Conservation (phyloP, 2,888 invertebrate species). For the Drosophila barbarae region DNA sequence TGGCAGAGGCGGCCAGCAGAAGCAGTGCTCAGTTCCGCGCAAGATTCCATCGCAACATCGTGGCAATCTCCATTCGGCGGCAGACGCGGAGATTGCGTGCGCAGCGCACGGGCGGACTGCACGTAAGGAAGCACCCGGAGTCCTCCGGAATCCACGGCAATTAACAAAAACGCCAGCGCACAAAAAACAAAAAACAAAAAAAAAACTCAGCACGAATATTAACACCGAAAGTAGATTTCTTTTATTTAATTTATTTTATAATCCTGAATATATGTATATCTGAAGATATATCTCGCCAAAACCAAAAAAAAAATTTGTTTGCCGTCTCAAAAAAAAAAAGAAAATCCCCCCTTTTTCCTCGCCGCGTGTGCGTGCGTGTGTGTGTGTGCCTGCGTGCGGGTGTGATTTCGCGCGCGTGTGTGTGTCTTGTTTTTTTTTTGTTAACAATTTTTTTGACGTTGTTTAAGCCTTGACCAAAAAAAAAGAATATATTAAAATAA, state of each 20-base stretch:
- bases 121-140: constrained; percentile 44
- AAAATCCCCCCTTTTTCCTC: constrained; percentile 20
- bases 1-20: constrained; percentile 1
- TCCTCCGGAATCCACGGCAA: constrained; percentile 45
- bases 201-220: background rate
- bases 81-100: constrained; percentile 56
- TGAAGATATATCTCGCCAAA: background rate
- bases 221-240: background rate
- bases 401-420: constrained; percentile 39
- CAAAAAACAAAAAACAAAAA: constrained; percentile 17
- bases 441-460: constrained; percentile 31
- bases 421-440: constrained; percentile 37
- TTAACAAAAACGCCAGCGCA: constrained; percentile 18
- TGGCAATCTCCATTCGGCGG: constrained; percentile 61
- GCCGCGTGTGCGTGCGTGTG: constrained; percentile 42
- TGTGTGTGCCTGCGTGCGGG: constrained; percentile 42
- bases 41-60: constrained; percentile 70
- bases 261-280: too few relatives aligned
- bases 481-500: background rate
- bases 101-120: constrained; percentile 56
- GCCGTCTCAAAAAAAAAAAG: constrained; percentile 29
- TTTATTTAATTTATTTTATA: background rate
- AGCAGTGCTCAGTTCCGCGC: constrained; percentile 67
- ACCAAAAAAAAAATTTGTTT: constrained; percentile 14
- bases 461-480: constrained; percentile 18